Conservation (phyloP, 2,888 invertebrate genomes). For the Limenitis camilla region DNA sequence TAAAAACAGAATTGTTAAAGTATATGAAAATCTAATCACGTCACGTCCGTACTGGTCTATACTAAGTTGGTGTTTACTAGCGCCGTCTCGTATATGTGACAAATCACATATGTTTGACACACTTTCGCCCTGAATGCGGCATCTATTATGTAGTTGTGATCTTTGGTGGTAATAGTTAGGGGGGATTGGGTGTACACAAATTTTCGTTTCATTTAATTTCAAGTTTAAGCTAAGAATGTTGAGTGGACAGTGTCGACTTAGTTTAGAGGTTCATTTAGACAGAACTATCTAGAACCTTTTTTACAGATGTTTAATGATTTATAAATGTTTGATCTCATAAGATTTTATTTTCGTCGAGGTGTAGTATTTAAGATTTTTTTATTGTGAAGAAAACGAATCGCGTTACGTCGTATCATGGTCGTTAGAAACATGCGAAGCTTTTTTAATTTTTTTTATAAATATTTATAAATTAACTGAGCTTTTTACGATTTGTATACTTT, state of each 20-base stretch:
- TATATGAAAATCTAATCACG: no score
- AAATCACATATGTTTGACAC: no score
- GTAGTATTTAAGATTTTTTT: background rate
- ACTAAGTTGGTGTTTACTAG: no score
- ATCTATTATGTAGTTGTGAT: no score
- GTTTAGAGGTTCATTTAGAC: constrained; percentile 42
- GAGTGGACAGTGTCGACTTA: constrained; percentile 60
- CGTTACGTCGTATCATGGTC: constrained; percentile 19
- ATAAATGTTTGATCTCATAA: constrained; percentile 1
- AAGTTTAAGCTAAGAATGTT: constrained; percentile 60
- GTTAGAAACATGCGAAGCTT: background rate
- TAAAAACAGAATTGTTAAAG: no score
- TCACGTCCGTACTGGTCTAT: no score
- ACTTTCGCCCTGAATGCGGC: no score
- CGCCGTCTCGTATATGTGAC: no score
- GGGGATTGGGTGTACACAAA: no score
- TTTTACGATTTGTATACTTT: constrained; percentile 4
- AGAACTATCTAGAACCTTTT: constrained; percentile 43
- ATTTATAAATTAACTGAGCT: background rate
- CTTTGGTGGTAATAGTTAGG: no score
- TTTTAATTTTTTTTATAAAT: background rate
- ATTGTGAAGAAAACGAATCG: background rate
- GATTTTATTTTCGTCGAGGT: background rate
- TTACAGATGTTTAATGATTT: background rate
- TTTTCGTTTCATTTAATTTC: no score